Evolutionary conservation across 2,113 vertebrate genomes (phyloP), one percentile per base, ranked within the genome.

Genomic region (Microtus oregoni): DNA sequence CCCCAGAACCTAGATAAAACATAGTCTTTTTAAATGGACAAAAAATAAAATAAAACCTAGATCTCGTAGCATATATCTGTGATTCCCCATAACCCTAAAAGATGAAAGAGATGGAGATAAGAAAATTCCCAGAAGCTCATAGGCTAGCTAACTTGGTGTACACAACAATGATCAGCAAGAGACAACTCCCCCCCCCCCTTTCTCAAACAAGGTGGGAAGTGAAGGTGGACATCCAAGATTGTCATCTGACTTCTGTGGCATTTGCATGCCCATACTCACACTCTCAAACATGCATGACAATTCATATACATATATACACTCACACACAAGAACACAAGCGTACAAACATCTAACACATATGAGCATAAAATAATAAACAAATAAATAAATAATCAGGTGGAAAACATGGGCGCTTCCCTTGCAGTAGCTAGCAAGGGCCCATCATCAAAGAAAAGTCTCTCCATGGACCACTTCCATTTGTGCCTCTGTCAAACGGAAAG

Each of bases 401-500:
- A 19, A 85, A 44, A 11, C 28, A 30, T 86, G 28, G 28, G 8
- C 86, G 4, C 72, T 88, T 65, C 8, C 2, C 35, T 52, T 89
- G 26, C 30, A 75, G 11, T 76, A 35, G 14, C 3, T 26, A 50
- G 86, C 79, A 70, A 70, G 26, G 12, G 13, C 41, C 77, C n/a
- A 32, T 79, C 22, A 41, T 89, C 58, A 77, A 32, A n/a, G 35
- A 52, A 86, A 94, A 44, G 26, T 17, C 50, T 26, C 7, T 5
- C 41, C 1, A 2, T 47, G 52, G 20, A 63, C 73, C n/a, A 58
- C 41, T 77, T 73, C 5, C 50, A 72, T 82, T 73, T 78, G 19
- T 77, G 13, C 44, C 79, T 92, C 77, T 91, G 65, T 89, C 88
- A 93, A 91, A 81, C 26, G 70, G 7, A 91, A 92, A 73, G 28